Evolutionary conservation across 2,113 vertebrate species (phyloP), one percentile per base, ranked within the genome.

Genomic region (Cinclus cinclus): DNA sequence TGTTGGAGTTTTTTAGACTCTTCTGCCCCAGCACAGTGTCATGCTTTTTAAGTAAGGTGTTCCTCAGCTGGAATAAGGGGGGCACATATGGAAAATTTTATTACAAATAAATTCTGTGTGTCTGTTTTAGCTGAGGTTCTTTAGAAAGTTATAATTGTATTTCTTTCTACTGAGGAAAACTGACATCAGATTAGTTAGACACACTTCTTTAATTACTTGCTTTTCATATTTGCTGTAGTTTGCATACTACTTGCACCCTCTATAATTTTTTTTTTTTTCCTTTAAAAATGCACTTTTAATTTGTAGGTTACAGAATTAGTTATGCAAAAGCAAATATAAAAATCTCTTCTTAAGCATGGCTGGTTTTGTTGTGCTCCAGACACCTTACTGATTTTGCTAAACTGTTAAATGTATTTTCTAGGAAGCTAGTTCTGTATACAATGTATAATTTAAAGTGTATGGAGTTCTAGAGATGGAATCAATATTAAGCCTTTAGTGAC

Each of bases 21-120:
- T 53, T 17, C 62, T 82, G 33, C 30, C 23, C 27, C 33, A 3
- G 15, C 10, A 39, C 13, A 30, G 19, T 0, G 0, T 15, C 62
- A 47, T 30, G 11, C 30, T 47, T 47, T 47, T 20, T 10, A 53
- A 41, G 3, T 18, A 53, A 47, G 4, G 24, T 53, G 20, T 27
- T 75, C 35, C 16, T 7, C 9, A 41, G 30, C 30, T 18, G n/a
- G 13, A 69, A 21, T n/a, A 60, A 42, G 27, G 11, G 15, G 83
- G 14, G 5, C 5, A 55, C 3, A 60, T 5, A 24, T 1, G 4
- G 20, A 55, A n/a, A 77, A 44, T 35, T 67, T 60, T 35, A 30
- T 68, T 69, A 6, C 10, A 69, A 47, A 30, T 39, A 63, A 31
- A 52, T 65, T 46, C 14, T 39, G 60, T 31, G 5, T 37, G 5